Percentiles rank a stretch among this genome's conserved stretches.
Evolutionary conservation across 2,797 vertebrate genomes (phyloP).

Genomic region (Gobio occitaniae): DNA sequence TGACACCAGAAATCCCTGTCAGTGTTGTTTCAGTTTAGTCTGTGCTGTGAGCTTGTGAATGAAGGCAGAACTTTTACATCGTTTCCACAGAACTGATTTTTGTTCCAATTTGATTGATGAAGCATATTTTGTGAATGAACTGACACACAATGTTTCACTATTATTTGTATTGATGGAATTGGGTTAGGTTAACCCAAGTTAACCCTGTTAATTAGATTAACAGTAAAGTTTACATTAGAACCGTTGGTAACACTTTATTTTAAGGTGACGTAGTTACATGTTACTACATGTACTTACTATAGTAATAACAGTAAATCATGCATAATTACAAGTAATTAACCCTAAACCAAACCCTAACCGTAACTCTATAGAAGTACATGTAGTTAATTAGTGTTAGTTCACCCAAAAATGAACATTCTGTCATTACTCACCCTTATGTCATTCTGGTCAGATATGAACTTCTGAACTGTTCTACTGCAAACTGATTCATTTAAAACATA

Average conservation of each 20-base stretch:
- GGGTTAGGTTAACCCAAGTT: background rate
- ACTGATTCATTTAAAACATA: background rate
- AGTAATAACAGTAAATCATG: too few relatives aligned
- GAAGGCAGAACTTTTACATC: background rate
- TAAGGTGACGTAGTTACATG: too few relatives aligned
- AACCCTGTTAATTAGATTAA: too few relatives aligned
- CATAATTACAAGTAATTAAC: too few relatives aligned
- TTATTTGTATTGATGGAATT: background rate
- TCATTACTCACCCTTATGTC: too few relatives aligned
- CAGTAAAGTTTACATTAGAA: too few relatives aligned
- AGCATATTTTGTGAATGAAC: background rate
- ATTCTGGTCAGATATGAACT: background rate
- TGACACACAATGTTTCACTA: background rate
- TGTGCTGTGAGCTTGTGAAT: background rate
- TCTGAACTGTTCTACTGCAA: background rate
- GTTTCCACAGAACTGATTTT: background rate
- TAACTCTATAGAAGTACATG: too few relatives aligned
- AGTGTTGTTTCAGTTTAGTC: conserved; percentile 44
- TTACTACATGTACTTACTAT: too few relatives aligned
- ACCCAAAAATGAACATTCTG: too few relatives aligned
- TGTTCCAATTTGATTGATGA: background rate
- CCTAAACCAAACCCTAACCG: too few relatives aligned
- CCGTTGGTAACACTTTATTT: too few relatives aligned
- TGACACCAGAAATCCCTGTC: conserved; percentile 73
- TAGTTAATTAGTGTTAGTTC: too few relatives aligned